Evolutionary conservation across 2,888 invertebrate species (phyloP).

Genomic region (Cryptus viduatorius): DNA sequence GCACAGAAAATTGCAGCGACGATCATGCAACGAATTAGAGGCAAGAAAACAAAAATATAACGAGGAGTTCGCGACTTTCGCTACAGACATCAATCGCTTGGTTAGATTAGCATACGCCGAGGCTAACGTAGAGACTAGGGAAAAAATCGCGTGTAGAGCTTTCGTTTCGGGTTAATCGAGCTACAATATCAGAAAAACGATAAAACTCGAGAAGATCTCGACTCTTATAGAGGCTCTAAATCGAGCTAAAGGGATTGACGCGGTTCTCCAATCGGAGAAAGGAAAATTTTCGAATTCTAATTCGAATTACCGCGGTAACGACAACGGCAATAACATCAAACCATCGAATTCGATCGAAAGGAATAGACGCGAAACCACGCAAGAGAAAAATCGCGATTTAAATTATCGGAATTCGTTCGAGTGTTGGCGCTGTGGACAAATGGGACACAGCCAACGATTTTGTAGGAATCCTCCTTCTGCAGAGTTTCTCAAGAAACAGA

Average conservation of each 20-base stretch:
- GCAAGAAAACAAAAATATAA: background rate
- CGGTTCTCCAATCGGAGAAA: background rate
- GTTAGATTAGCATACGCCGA: background rate
- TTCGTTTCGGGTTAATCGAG: background rate
- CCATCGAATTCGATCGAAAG: background rate
- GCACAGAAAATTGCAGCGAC: background rate
- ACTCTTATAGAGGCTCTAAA: background rate
- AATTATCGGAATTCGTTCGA: background rate
- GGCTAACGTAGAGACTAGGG: background rate
- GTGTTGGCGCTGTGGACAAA: slow-evolving; percentile 28
- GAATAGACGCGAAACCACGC: background rate
- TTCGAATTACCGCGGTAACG: background rate
- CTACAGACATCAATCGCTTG: background rate
- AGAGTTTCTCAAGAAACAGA: background rate
- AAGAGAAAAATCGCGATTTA: background rate
- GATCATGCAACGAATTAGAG: slow-evolving; percentile 1
- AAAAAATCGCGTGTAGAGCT: background rate
- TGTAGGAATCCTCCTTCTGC: background rate
- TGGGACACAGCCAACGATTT: background rate
- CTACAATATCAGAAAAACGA: background rate
- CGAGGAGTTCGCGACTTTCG: background rate
- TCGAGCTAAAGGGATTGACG: background rate
- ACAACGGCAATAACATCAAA: background rate
- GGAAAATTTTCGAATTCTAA: background rate
- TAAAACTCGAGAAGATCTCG: background rate